Conservation (phyloP, 2,113 vertebrate species). For the Onychostruthus taczanowskii region DNA sequence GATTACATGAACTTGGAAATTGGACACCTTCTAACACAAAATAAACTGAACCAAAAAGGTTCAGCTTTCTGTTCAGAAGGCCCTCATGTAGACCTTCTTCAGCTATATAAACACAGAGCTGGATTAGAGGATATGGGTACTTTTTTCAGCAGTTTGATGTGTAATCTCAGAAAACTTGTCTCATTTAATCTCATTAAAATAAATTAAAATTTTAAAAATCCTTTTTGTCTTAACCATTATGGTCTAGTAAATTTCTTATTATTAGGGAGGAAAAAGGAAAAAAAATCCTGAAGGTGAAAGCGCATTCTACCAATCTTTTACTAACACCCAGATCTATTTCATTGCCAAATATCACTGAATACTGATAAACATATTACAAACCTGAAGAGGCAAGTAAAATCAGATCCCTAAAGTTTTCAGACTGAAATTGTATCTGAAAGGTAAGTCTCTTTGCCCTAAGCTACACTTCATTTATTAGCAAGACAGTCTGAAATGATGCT, state of each 20-base stretch:
- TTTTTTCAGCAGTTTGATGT: background rate
- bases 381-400: background rate
- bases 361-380: background rate
- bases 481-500: constrained; percentile 41
- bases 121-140: background rate
- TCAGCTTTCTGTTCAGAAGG: background rate
- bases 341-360: background rate
- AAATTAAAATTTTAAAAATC: background rate
- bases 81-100: background rate
- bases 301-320: background rate
- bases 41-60: background rate
- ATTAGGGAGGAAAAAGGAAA: background rate
- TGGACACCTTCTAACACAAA: background rate
- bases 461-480: constrained; percentile 51
- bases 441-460: constrained; percentile 32
- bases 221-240: background rate
- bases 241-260: background rate
- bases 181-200: background rate
- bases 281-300: background rate
- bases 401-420: background rate
- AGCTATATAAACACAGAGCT: background rate
- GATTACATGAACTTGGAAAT: background rate
- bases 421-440: background rate
- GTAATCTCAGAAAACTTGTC: background rate
- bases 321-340: background rate